phyloP scores from a whole-genome alignment of 2,888 invertebrate species.

The Gonocerus acuteangulatus region DNA sequence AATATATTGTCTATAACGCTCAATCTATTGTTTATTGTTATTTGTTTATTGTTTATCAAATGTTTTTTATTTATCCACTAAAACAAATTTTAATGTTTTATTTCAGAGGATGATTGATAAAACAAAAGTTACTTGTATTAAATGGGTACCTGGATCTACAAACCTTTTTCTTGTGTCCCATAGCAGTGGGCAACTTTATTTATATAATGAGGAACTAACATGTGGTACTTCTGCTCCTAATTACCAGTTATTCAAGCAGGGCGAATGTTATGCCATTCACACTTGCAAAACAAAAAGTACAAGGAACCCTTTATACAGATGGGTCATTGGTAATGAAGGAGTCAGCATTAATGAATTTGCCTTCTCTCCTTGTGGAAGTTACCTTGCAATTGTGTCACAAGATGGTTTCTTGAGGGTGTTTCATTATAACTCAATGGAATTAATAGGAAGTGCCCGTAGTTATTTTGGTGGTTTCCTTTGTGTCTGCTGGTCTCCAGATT shows the following conservation, averaged over 20 bases:
- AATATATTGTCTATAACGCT: too few relatives aligned
- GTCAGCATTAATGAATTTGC: constrained; percentile 91
- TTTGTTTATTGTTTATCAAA: too few relatives aligned
- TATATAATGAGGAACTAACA: constrained; percentile 91
- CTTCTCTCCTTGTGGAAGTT: constrained; percentile 89
- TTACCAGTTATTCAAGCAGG: constrained; percentile 91
- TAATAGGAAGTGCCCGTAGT: constrained; percentile 85
- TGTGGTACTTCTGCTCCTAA: constrained; percentile 85
- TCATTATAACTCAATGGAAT: constrained; percentile 95
- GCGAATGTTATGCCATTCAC: constrained; percentile 87
- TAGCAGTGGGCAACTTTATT: constrained; percentile 91
- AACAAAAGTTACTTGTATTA: constrained; percentile 89
- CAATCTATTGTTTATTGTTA: too few relatives aligned
- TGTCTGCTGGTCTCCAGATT: constrained; percentile 97
- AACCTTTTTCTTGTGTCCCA: constrained; percentile 92
- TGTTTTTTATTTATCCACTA: too few relatives aligned
- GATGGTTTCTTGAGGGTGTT: constrained; percentile 93
- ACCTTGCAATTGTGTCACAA: constrained; percentile 88
- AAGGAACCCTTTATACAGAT: constrained; percentile 88
- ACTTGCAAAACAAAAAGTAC: constrained; percentile 95
- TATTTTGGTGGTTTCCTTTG: constrained; percentile 97
- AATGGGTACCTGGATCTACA: constrained; percentile 93
- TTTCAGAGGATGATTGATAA: constrained; percentile 86
- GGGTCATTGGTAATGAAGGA: constrained; percentile 75
- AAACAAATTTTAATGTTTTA: too few relatives aligned